Evolutionary conservation across 2,797 vertebrate genomes (phyloP), one percentile per base, ranked within the genome.

Genomic region (Takifugu rubripes): DNA sequence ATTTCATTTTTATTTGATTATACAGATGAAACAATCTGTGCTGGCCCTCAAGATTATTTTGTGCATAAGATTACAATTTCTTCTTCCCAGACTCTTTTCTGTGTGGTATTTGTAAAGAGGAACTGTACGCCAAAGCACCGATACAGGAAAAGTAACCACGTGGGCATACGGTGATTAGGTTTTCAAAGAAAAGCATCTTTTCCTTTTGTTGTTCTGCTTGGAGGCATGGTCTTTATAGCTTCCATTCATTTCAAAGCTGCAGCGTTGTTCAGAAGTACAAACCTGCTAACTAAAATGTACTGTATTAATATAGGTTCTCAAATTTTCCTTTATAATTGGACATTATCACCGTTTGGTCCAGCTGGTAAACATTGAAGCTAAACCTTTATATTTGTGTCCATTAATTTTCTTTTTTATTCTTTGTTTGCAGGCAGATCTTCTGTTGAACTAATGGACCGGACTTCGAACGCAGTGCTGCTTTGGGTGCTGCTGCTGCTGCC

Each of bases 391-490:
- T 33, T 45, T n/a, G 0, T n/a, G 49, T 54, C 66, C 5, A 5
- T 52, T 68, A 31, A 40, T 21, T 82, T 36, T 6, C 70, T 47
- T 78, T 66, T 78, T 36, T 16, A 0, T 1, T 59, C 27, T 76
- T 64, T 7, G 84, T 77, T 85, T 81, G 17, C 84, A 92, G 91
- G 83, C 77, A 70, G 63, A 88, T 77, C 81, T 76, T 87, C 79
- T 76, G 58, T 78, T 87, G 82, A 85, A 78, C 82, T 82, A 77
- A 92, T 93, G 92, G 91, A 91, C 79, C 72, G 81, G 67, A 79
- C 78, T 61, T 75, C 81, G 68, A 81, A 27, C 70, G 58, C 78
- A 25, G 65, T 86, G 75, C 76, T 92, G 61, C 72, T 90, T 74
- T 91, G 86, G 82, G 74, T 87, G 64, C 75, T 90, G 68, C 66